Base-by-base conservation (phyloP, 2,113 vertebrate genomes). In the Podiceps cristatus region DNA sequence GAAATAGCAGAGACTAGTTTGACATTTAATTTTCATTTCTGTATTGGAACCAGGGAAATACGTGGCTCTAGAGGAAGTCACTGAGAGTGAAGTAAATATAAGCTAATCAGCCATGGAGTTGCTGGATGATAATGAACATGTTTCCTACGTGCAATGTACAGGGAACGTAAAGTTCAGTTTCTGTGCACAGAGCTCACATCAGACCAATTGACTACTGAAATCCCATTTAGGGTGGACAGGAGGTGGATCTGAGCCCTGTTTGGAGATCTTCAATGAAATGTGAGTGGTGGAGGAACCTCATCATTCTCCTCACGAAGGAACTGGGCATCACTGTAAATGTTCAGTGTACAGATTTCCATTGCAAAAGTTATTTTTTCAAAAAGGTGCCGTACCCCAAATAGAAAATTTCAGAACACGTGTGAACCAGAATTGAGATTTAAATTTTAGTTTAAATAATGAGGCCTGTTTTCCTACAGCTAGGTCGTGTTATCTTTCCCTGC, bases 11-110 rank as follows among this genome's bases (percentile, higher is more conserved):
- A 79, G 76, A 24, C 44, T 76, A 44, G 59, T 75, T 63, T 82
- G 78, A 95, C 17, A 90, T 93, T 89, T 92, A 25, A 95, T 77
- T 93, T 97, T 75, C 58, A 86, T 95, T 90, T 81, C 73, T 64
- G 19, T 86, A 76, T 25, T 77, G 76, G 64, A 96, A 71, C 31
- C 40, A 33, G 71, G 88, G 69, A 88, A 93, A 87, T 16, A 40
- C 10, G 11, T 92, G 68, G 63, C 76, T 92, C 44, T 52, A 63
- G 72, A 96, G 60, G 74, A 91, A 93, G 87, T 66, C 24, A 59
- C 13, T 15, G 50, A 84, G 58, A 91, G 69, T 31, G 67, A 76
- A 78, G 88, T 50, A 92, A 92, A 95, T 28, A 71, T 0, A 69
- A 93, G 47, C 63, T 88, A 19, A 93, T 87, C 83, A 58, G 77